Percentiles rank a stretch among this genome's conserved stretches.
Conservation (phyloP, 2,888 invertebrate species). For the Creontiades dilutus region DNA sequence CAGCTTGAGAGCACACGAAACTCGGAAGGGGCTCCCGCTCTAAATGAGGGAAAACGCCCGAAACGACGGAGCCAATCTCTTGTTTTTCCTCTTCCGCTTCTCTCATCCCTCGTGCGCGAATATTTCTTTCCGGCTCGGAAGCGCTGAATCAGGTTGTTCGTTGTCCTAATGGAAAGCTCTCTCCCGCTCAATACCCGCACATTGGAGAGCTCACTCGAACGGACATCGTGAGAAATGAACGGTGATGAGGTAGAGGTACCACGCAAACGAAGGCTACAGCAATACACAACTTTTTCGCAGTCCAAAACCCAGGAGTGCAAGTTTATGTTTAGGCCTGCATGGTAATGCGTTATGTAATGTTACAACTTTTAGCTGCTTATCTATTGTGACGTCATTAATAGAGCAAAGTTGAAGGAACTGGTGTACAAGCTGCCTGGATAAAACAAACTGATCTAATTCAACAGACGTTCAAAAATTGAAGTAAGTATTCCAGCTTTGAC, state of each 20-base stretch:
- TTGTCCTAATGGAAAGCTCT: constrained; percentile 38
- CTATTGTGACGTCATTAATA: too few relatives aligned
- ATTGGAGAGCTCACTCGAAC: background rate
- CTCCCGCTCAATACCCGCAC: constrained; percentile 3
- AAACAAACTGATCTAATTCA: too few relatives aligned
- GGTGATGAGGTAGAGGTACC: background rate
- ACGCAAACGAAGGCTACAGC: too few relatives aligned
- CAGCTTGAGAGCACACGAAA: constrained; percentile 58
- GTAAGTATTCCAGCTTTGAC: too few relatives aligned
- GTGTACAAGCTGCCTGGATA: too few relatives aligned
- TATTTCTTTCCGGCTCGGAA: constrained; percentile 22
- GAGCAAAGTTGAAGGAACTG: too few relatives aligned
- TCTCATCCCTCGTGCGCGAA: background rate
- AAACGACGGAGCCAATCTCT: constrained; percentile 21
- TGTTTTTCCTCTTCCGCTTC: constrained; percentile 40
- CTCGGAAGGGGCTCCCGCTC: constrained; percentile 28
- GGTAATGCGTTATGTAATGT: too few relatives aligned
- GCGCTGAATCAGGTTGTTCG: constrained; percentile 27
- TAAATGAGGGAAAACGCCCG: constrained; percentile 19
- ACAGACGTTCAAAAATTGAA: too few relatives aligned
- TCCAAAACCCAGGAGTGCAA: too few relatives aligned
- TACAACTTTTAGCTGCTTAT: too few relatives aligned
- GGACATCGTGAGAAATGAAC: background rate
- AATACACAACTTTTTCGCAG: too few relatives aligned
- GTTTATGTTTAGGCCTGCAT: too few relatives aligned